These are phyloP conservation scores for Zenarchopterus dispar DNA, from an alignment of 2,797 vertebrate genomes.

Conservation along the genomic window DNA sequence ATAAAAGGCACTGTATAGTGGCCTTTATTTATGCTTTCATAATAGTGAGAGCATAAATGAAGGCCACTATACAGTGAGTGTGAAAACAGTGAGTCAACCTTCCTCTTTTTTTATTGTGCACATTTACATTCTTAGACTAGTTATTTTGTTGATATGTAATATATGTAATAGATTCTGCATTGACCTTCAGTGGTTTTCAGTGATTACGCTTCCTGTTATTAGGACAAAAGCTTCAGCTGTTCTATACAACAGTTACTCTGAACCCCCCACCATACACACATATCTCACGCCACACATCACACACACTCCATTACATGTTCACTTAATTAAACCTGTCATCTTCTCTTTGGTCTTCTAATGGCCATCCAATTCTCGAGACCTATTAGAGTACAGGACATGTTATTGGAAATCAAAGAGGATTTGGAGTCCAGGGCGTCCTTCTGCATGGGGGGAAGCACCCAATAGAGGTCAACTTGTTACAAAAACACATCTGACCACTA, in stretches of 20 bases:
- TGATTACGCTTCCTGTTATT: conserved; percentile 10
- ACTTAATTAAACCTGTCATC: conserved; percentile 78
- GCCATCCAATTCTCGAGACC: conserved; percentile 63
- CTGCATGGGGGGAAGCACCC: conserved; percentile 58
- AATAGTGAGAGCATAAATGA: no score
- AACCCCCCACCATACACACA: background rate
- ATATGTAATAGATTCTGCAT: conserved; percentile 2
- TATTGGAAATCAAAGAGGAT: conserved; percentile 87
- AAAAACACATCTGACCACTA: conserved; percentile 65
- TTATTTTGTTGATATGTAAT: conserved; percentile 7
- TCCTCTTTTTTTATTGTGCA: no score
- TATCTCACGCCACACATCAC: conserved; percentile 13
- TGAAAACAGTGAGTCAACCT: background rate
- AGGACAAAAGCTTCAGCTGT: background rate
- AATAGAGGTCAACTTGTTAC: conserved; percentile 79
- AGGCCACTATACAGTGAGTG: no score
- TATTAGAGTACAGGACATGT: conserved; percentile 79
- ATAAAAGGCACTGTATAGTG: no score
- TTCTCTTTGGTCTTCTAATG: conserved; percentile 72
- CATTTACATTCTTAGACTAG: background rate
- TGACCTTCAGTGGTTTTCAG: conserved; percentile 27
- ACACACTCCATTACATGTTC: conserved; percentile 62
- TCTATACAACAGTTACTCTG: conserved; percentile 13
- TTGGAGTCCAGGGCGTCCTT: conserved; percentile 73
- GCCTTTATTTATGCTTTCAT: no score